These are phyloP conservation scores for Aphaenogaster rudis DNA, from an alignment of 1,140 invertebrate species.

Conservation along the genomic window DNA sequence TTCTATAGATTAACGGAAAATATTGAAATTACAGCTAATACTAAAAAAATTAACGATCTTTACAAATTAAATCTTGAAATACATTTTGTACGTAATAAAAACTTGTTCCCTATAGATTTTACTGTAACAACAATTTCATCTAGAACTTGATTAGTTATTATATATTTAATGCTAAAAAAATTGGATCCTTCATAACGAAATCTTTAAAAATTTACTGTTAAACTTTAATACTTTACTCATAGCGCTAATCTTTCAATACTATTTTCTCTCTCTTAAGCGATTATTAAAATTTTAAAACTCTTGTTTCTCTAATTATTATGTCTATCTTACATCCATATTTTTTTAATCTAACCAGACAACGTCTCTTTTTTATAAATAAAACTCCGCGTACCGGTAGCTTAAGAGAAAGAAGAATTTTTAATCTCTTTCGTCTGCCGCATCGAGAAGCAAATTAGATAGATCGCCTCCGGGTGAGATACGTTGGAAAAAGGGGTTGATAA, in stretches of 20 bases:
- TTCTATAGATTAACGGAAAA: no score
- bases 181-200: background rate
- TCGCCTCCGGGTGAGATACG: conserved; percentile 32
- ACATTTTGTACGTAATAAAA: background rate
- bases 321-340: background rate
- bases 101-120: background rate
- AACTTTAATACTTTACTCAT: background rate
- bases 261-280: background rate
- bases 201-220: background rate
- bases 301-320: background rate
- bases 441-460: conserved; percentile 51
- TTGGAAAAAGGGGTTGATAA: conserved; percentile 25
- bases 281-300: background rate
- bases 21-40: background rate
- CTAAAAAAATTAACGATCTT: background rate
- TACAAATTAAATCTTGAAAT: background rate
- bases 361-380: background rate
- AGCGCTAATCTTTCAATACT: background rate
- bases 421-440: conserved; percentile 42
- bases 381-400: background rate
- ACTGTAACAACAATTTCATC: background rate
- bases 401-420: conserved; percentile 42
- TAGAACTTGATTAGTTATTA: background rate
- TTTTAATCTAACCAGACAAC: background rate
- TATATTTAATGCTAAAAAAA: conserved; percentile 11